Conservation (phyloP, 2,113 vertebrate species). For the Hyaena hyaena region DNA sequence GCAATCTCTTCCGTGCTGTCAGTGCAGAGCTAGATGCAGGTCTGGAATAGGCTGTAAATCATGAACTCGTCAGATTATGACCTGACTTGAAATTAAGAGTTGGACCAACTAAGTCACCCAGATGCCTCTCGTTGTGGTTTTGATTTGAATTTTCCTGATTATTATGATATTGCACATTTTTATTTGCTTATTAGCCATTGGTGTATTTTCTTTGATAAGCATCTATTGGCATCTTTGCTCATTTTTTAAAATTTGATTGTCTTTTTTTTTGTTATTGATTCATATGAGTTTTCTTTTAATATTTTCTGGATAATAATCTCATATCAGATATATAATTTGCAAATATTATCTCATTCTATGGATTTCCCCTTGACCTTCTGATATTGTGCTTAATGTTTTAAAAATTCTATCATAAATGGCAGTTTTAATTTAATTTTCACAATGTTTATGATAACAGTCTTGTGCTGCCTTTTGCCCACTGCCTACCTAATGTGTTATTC, state of each 20-base stretch:
- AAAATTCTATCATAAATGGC: neutral
- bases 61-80: no score
- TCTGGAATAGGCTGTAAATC: no score
- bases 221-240: neutral
- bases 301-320: neutral
- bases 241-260: neutral
- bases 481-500: neutral
- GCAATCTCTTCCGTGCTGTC: no score
- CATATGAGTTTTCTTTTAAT: neutral
- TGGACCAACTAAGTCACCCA: no score
- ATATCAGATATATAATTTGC: neutral
- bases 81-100: no score
- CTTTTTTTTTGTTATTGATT: neutral
- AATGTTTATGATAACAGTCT: neutral
- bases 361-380: neutral
- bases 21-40: no score
- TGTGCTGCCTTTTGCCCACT: neutral
- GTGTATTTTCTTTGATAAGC: neutral
- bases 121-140: neutral
- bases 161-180: neutral
- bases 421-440: neutral
- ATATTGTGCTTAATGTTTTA: neutral
- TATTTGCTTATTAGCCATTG: neutral
- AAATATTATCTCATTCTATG: neutral
- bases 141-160: neutral